These are phyloP conservation scores for Gastrophysa polygoni DNA, from an alignment of 2,888 invertebrate species.

Conservation along the genomic window DNA sequence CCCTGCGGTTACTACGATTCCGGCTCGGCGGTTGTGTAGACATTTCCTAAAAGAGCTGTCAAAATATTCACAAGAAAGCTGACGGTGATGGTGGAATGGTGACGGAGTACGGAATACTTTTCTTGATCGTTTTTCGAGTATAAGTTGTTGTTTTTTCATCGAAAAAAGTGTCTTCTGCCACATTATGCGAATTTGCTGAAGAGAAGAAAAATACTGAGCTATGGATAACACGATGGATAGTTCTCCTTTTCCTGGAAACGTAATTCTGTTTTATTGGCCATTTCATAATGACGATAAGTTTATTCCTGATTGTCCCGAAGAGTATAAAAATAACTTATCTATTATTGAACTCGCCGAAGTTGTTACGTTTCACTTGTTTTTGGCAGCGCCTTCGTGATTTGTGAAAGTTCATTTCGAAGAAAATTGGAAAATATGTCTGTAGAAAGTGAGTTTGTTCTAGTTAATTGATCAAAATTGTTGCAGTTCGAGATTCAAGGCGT, in stretches of 20 bases:
- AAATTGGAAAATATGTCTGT: not conserved
- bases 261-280: slow-evolving; percentile 30
- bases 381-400: not conserved
- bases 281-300: slow-evolving; percentile 31
- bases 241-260: slow-evolving; percentile 38
- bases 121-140: slow-evolving; percentile 12
- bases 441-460: not conserved
- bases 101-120: slow-evolving; percentile 29
- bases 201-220: slow-evolving; percentile 16
- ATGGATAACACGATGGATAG: slow-evolving; percentile 45
- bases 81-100: slow-evolving; percentile 27
- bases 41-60: not conserved
- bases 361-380: slow-evolving; percentile 13
- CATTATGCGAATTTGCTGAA: slow-evolving; percentile 31
- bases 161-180: slow-evolving; percentile 17
- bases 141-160: slow-evolving; percentile 18
- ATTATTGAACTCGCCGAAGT: slow-evolving; percentile 27
- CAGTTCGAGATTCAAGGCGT: slow-evolving; percentile 27
- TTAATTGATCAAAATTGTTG: slow-evolving; percentile 15
- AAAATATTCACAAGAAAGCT: slow-evolving; percentile 27
- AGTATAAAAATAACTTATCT: slow-evolving; percentile 37
- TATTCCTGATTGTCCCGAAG: slow-evolving; percentile 21
- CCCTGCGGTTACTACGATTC: no score
- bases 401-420: not conserved
- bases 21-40: not conserved